Conservation (phyloP, 2,113 vertebrate genomes). For the Callithrix jacchus region DNA sequence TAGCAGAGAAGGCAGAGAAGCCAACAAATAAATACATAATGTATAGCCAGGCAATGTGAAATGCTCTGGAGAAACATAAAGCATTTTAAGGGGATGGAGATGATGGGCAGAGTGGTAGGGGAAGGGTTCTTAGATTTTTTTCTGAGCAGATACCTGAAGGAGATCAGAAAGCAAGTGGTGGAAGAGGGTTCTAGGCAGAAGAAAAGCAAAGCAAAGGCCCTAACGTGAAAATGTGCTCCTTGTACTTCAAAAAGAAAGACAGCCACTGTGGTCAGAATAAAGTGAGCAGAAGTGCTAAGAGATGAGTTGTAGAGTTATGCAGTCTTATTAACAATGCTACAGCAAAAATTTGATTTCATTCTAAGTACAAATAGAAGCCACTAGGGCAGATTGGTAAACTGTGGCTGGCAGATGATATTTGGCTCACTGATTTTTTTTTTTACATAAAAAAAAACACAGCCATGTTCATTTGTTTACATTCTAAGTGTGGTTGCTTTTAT, state of each 20-base stretch:
- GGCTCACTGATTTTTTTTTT: neutral
- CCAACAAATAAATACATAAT: neutral
- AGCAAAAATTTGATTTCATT: neutral
- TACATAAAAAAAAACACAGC: neutral
- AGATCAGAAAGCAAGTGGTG: neutral
- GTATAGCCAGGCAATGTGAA: neutral
- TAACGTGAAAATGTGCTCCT: neutral
- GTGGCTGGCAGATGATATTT: neutral
- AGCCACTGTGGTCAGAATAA: neutral
- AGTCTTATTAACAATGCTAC: neutral
- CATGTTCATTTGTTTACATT: neutral
- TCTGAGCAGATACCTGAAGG: neutral
- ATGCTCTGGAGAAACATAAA: slow-evolving; percentile 13
- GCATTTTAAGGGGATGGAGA: neutral
- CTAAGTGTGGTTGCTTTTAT: neutral
- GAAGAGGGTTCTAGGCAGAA: neutral
- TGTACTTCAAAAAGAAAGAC: neutral
- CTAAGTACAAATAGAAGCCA: neutral
- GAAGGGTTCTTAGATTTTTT: neutral
- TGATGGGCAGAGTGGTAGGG: neutral
- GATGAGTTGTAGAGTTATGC: neutral
- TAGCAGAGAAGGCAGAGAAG: neutral
- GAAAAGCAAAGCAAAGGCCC: neutral
- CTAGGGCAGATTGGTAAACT: neutral
- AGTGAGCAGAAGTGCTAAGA: neutral